A percentile compares a stretch with the other conserved stretches of the same genome.
Evolutionary conservation across 1,140 invertebrate genomes (phyloP).

Genomic region (Glomeris maerens): DNA sequence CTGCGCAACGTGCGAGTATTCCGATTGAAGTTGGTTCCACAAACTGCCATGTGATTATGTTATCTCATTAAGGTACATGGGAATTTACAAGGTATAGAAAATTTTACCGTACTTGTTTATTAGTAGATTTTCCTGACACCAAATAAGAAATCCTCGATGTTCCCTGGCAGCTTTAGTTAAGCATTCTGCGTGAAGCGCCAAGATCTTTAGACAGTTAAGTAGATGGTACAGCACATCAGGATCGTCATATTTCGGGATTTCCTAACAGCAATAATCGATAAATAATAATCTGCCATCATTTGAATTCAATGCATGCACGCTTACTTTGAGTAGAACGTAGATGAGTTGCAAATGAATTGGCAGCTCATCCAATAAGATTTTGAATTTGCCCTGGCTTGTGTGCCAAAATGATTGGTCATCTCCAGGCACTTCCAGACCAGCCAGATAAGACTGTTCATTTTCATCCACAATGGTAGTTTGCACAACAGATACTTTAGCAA

Average conservation of each 20-base stretch:
- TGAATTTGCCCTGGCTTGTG: constrained; percentile 80
- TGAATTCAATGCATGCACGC: constrained; percentile 10
- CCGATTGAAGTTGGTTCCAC: constrained; percentile 83
- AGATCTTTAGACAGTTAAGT: constrained; percentile 75
- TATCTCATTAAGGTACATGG: constrained; percentile 1
- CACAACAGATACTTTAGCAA: constrained; percentile 16
- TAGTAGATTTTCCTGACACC: constrained; percentile 90
- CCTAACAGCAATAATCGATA: constrained; percentile 36
- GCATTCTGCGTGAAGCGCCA: constrained; percentile 86
- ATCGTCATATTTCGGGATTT: constrained; percentile 56
- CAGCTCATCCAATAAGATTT: constrained; percentile 77
- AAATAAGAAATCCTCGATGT: constrained; percentile 88
- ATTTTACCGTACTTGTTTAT: constrained; percentile 87
- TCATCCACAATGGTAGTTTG: constrained; percentile 21
- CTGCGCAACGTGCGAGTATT: constrained; percentile 82
- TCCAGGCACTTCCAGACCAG: constrained; percentile 25
- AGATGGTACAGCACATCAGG: constrained; percentile 88
- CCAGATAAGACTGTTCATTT: constrained; percentile 13
- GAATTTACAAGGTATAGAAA: background rate
- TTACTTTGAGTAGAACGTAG: constrained; percentile 71
- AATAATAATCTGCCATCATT: constrained; percentile 12
- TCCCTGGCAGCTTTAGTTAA: constrained; percentile 73
- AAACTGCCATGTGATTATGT: constrained; percentile 42
- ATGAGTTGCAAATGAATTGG: constrained; percentile 86
- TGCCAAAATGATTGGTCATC: constrained; percentile 58